Base-by-base conservation (phyloP, 2,113 vertebrate genomes). In the Rostratula benghalensis region DNA sequence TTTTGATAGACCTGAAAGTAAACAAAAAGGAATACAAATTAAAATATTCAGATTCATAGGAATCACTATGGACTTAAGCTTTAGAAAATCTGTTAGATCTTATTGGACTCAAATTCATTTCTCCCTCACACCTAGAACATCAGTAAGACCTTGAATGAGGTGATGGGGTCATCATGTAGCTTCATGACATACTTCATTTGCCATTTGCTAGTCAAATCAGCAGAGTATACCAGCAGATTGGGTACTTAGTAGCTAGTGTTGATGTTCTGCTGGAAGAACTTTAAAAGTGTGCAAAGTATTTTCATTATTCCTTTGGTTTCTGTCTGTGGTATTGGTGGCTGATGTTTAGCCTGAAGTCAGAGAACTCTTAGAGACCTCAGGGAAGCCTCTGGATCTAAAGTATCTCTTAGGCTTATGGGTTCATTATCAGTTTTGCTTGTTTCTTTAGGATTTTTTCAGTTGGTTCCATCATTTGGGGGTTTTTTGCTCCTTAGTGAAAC, bases 391-490 rank as follows among this genome's bases (percentile, higher is more conserved):
- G 24, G 19, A 57, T 43, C 24, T 48, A 24, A 79, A 17, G 8
- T 24, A 24, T 75, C 24, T 63, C 22, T 89, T 39, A 24, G 12
- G 2, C 37, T 28, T 37, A 10, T 37, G 21, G 7, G 39, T 1
- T 4, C 17, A 2, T 7, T 45, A 59, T 84, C 31, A 46, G 19
- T 4, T 13, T 56, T n/a, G 3, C 23, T 80, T 11, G 6, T 25
- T 23, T 65, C 5, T 4, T 37, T 67, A 19, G 7, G 1, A 0
- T 3, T 75, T 45, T n/a, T 67, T 51, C 9, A 3, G 15, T 57
- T 86, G 11, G 4, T 71, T 75, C 16, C 13, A 51, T 56, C n/a
- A 7, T 2, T 81, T 57, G 18, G 22, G n/a, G 18, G 41, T 45
- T 53, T 19, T 10, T 20, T 22, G 9, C 8, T 57, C 14, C 88